Base-by-base conservation (phyloP, 2,113 vertebrate species). In the Strix uralensis region DNA sequence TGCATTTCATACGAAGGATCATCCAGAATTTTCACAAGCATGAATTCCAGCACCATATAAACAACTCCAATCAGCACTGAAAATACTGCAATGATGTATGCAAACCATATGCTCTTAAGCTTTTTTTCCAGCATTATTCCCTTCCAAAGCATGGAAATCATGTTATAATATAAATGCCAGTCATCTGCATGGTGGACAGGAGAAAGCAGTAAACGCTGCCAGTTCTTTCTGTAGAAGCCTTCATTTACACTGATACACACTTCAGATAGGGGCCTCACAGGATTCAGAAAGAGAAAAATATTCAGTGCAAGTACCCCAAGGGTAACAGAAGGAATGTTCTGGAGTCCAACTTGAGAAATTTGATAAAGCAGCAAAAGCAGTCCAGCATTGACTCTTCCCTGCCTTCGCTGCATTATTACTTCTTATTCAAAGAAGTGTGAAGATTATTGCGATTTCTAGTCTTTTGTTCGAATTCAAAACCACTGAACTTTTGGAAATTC, bases 131-230 rank as follows among this genome's bases (percentile, higher is more conserved):
- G 97, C 29, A 79, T 96, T 5, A 98, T 96, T 20, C 99, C 99
- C 86, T 99, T 99, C 98, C 99, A 99, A 21, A 99, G 97, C 95
- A 99, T 98, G 57, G 99, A 99, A 12, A 83, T 96, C 99, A 99
- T 99, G 94, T 99, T 99, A 96, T 99, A 99, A 93, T 99, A 99
- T 34, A 99, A 98, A 71, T 99, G 99, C 98, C 98, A 99, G 57
- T 99, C 99, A 17, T 99, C 98, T 0, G 61, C 98, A 12, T 99
- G 99, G 97, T 99, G 99, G 66, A 99, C 36, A 4, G 99, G 99
- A 15, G 99, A 98, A 8, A 99, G 98, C 36, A 99, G 92, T 9
- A 99, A 96, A 51, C 99, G 99, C 9, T 97, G 97, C 99, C 99
- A 99, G 88, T 99, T 99, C 34, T 47, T 90, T 5, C 42, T 80